These are phyloP conservation scores for Chloebia gouldiae DNA, from an alignment of 2,113 vertebrate genomes.

Conservation along the genomic window DNA sequence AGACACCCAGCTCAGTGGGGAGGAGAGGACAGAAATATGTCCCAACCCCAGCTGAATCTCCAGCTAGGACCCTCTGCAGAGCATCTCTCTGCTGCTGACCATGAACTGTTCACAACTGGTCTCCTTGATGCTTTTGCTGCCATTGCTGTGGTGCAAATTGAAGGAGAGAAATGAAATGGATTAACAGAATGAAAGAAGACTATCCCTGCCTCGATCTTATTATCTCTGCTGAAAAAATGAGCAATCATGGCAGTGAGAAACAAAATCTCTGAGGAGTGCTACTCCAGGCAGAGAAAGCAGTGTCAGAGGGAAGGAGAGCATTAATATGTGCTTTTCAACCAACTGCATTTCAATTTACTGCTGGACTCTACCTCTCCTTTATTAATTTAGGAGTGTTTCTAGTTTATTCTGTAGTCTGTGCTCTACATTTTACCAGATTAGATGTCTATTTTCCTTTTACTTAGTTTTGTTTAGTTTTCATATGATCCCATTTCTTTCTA, in stretches of 20 bases:
- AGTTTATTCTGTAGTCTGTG: neutral
- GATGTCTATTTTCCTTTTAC: neutral
- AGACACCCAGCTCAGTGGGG: neutral
- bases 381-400: conserved; percentile 24
- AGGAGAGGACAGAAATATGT: neutral
- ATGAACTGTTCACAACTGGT: neutral
- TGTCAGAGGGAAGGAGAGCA: neutral
- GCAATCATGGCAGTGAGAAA: conserved; percentile 9
- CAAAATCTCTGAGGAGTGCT: conserved; percentile 15
- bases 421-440: neutral
- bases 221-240: conserved; percentile 14
- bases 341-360: conserved; percentile 19
- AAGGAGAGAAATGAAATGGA: conserved; percentile 27
- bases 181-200: neutral
- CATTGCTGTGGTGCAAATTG: neutral
- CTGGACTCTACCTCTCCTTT: neutral
- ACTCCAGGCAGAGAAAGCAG: conserved; percentile 4
- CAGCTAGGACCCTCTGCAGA: neutral
- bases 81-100: neutral
- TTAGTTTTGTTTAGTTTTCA: neutral
- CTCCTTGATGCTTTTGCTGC: neutral
- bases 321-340: neutral
- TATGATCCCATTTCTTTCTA: neutral
- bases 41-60: neutral
- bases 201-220: neutral